Evolutionary conservation across 1,140 invertebrate genomes (phyloP), one percentile per base, ranked within the genome.

Genomic region (Trichonephila inaurata): DNA sequence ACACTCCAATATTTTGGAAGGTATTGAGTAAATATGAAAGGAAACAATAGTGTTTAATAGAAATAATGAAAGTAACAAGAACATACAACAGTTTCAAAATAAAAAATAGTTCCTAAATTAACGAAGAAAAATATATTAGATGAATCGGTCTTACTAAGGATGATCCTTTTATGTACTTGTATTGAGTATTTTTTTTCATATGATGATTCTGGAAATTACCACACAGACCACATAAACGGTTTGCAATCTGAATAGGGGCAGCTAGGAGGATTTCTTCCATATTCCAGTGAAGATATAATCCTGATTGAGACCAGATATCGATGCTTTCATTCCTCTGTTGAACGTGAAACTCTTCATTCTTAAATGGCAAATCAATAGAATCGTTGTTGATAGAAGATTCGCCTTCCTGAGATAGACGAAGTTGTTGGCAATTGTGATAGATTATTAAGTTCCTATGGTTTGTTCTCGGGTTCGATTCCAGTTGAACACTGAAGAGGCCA

Each of bases 141-240:
- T 77, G 28, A 77, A 77, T 33, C 1, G 33, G 18, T 33, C 72
- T 77, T 77, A 77, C 72, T 64, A 21, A 77, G 18, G 28, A 33
- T 40, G 12, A 33, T 40, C 18, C 16, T 64, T 64, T 33, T 33
- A 24, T 33, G 14, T 28, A 28, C 18, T 81, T 85, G 58, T 58
- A 60, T 6, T 60, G 51, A 2, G n/a, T 16, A 24, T 81, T 85
- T 58, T 83, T 51, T n/a, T 24, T 85, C 83, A 61, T 85, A 19
- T 85, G 44, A 28, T 85, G 28, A 24, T 60, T 51, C 60, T 88
- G 60, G 64, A 58, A 88, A 40, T 14, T 40, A 0, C 62, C 62
- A n/a, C 86, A 88, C 24, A 88, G 61, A 44, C 86, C 86, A 88
- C 86, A 88, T 24, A 40, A 88, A 88, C 12, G 24, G 16, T 14